Evolutionary conservation across 2,888 invertebrate species (phyloP).

Genomic region (Drosophila meridiana): DNA sequence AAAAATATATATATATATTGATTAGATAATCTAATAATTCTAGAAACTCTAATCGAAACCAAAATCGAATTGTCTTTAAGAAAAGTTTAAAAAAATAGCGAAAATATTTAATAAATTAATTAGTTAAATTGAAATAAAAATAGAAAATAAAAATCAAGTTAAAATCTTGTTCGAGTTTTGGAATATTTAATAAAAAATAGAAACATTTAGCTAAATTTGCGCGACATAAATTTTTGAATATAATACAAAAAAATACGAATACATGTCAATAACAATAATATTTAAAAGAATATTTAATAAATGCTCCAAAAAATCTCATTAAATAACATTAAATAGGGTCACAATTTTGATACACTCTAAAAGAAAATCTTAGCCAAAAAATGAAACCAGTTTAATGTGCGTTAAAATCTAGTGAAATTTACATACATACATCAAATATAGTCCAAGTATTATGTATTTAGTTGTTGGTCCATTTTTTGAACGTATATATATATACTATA

Average conservation of each 20-base stretch:
- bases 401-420: slow-evolving; percentile 50
- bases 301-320: background rate
- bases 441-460: slow-evolving; percentile 79
- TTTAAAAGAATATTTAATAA: background rate
- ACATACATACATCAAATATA: slow-evolving; percentile 42
- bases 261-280: background rate
- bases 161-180: background rate
- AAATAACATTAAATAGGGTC: background rate
- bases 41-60: background rate
- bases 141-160: background rate
- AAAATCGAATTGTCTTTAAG: background rate
- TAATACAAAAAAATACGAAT: background rate
- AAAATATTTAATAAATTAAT: background rate
- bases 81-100: background rate
- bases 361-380: background rate
- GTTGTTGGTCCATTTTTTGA: slow-evolving; percentile 80
- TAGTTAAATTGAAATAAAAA: no score
- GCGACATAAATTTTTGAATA: background rate
- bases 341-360: slow-evolving; percentile 1
- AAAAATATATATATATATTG: no score
- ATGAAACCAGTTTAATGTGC: slow-evolving; percentile 35
- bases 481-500: slow-evolving; percentile 45
- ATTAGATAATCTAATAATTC: background rate
- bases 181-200: no score
- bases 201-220: background rate